phyloP scores from a whole-genome alignment of 2,888 invertebrate genomes.

The Cancer borealis region DNA sequence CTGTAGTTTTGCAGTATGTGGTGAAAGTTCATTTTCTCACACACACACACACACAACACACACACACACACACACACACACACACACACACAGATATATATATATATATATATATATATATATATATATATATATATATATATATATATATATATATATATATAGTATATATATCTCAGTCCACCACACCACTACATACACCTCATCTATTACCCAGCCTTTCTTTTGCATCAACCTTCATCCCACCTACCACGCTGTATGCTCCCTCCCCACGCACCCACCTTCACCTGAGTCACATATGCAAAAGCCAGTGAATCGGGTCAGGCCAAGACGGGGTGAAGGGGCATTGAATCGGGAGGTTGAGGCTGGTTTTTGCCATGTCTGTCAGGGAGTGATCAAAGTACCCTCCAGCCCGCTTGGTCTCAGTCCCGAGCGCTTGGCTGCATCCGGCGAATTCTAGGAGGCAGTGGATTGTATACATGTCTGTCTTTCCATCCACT shows the following conservation, averaged over 20 bases:
- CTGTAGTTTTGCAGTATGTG: not conserved
- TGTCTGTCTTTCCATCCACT: not conserved
- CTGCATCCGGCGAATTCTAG: not conserved
- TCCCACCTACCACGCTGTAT: not conserved
- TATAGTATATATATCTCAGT: no score
- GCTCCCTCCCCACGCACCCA: not conserved
- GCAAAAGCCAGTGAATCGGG: not conserved
- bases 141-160: not conserved
- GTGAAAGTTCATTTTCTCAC: not conserved
- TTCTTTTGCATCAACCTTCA: not conserved
- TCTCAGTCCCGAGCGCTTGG: not conserved
- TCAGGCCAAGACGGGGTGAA: conserved; percentile 22
- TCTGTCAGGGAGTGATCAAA: not conserved
- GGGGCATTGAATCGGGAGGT: not conserved
- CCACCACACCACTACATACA: not conserved
- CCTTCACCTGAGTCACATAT: not conserved
- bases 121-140: no score
- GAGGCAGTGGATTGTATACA: not conserved
- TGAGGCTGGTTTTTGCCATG: not conserved
- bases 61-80: not conserved
- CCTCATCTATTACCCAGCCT: not conserved
- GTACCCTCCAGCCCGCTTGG: not conserved
- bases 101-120: not conserved
- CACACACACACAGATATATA: no score
- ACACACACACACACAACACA: conserved; percentile 42